phyloP scores from a whole-genome alignment of 2,888 invertebrate species.

The Synanthedon andrenaeformis region DNA sequence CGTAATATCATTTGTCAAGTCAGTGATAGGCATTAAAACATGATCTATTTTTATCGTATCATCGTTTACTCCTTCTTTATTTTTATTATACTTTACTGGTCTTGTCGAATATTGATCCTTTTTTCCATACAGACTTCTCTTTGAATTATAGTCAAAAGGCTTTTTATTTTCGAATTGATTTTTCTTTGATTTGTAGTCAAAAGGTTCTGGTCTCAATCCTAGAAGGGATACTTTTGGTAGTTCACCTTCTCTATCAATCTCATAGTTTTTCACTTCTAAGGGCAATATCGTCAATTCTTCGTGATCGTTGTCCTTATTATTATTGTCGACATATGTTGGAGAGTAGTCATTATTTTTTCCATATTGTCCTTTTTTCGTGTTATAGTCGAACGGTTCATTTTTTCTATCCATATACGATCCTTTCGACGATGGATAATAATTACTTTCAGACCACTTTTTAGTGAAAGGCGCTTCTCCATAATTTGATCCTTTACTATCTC shows the following conservation, averaged over 20 bases:
- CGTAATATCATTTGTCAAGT: not conserved
- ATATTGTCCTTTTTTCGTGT: conserved; percentile 7
- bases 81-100: not conserved
- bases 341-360: conserved; percentile 11
- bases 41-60: no score
- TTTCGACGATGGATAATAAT: conserved; percentile 14
- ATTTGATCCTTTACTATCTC: conserved; percentile 18
- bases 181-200: conserved; percentile 24
- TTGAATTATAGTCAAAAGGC: not conserved
- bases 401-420: conserved; percentile 9
- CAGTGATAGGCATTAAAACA: not conserved
- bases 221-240: not conserved
- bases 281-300: not conserved
- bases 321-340: conserved; percentile 5
- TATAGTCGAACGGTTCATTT: conserved; percentile 7
- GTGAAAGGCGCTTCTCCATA: conserved; percentile 18
- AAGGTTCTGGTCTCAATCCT: conserved; percentile 6
- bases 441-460: conserved; percentile 22
- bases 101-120: conserved; percentile 5
- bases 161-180: conserved; percentile 10
- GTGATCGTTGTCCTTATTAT: conserved; percentile 5
- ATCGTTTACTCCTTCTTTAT: not conserved
- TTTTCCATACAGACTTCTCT: conserved; percentile 11
- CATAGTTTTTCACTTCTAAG: not conserved
- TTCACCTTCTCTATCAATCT: no score